Base-by-base conservation (phyloP, 2,888 invertebrate species). In the Acrobasis suavella region DNA sequence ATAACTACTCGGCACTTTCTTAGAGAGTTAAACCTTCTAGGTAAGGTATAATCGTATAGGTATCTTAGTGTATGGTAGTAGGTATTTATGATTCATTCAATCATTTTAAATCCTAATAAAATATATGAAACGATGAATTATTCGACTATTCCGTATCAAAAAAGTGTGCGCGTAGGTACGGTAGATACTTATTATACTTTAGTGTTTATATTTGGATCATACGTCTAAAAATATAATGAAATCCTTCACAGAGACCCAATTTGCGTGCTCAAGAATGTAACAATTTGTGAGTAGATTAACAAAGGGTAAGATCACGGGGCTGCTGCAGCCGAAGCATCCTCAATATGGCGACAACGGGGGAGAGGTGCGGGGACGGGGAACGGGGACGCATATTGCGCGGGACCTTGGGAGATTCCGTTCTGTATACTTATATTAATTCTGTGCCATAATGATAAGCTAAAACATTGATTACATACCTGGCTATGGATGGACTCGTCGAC, bases 401-500 rank as follows among this genome's bases (percentile, higher is more conserved):
- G n/a, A n/a, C n/a, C n/a, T n/a, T n/a, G n/a, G n/a, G n/a, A n/a
- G n/a, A n/a, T n/a, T n/a, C n/a, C n/a, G n/a, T n/a, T n/a, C n/a
- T n/a, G n/a, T n/a, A n/a, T n/a, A n/a, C n/a, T n/a, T n/a, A n/a
- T n/a, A n/a, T n/a, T n/a, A n/a, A n/a, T n/a, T n/a, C n/a, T n/a
- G 22, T 2, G 22, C 22, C 22, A 22, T 22, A 32, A 32, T 7
- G 32, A 32, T 32, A 5, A 32, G 5, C 7, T 32, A 32, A 32
- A 32, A 32, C 32, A 32, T 32, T 32, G 32, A 62, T 16, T 22
- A 75, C 86, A 85, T 73, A 94, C 94, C 93, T 94, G 94, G 77
- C 93, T 93, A 49, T 86, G 86, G 60, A 94, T 93, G 62, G 94
- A 93, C 69, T 93, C 93, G 68, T 92, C 90, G 39, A 85, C 50